phyloP scores from a whole-genome alignment of 2,888 invertebrate genomes.

The Cryptocephalus moraei region DNA sequence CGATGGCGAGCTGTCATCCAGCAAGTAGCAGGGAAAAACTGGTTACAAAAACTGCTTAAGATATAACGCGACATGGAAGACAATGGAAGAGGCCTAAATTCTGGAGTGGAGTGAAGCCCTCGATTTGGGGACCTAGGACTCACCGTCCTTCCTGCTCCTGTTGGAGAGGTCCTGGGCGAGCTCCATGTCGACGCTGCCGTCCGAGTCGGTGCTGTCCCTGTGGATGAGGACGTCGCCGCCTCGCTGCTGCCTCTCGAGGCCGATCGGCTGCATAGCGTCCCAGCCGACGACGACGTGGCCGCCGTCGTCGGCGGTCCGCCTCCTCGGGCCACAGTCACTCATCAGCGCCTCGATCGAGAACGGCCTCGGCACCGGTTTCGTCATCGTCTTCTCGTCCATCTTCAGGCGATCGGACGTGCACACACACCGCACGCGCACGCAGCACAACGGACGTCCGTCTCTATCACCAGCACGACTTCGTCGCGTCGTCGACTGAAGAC shows the following conservation, averaged over 20 bases:
- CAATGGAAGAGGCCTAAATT: no score
- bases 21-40: no score
- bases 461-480: no score
- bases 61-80: no score
- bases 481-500: no score
- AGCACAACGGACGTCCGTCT: no score
- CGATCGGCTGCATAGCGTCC: neutral
- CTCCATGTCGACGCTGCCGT: constrained; percentile 36
- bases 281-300: neutral
- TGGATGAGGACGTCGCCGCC: constrained; percentile 3
- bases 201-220: constrained; percentile 32
- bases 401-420: no score
- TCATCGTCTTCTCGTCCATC: constrained; percentile 14
- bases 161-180: constrained; percentile 36
- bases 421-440: no score
- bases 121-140: constrained; percentile 7
- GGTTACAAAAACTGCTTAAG: no score
- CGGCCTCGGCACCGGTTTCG: constrained; percentile 45
- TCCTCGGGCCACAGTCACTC: constrained; percentile 32
- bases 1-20: no score
- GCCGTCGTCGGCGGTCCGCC: constrained; percentile 6
- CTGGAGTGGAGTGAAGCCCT: no score
- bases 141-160: constrained; percentile 31
- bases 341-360: constrained; percentile 55
- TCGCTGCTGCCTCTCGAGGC: constrained; percentile 15